Evolutionary conservation across 2,113 vertebrate species (phyloP).

Genomic region (Tyto alba): DNA sequence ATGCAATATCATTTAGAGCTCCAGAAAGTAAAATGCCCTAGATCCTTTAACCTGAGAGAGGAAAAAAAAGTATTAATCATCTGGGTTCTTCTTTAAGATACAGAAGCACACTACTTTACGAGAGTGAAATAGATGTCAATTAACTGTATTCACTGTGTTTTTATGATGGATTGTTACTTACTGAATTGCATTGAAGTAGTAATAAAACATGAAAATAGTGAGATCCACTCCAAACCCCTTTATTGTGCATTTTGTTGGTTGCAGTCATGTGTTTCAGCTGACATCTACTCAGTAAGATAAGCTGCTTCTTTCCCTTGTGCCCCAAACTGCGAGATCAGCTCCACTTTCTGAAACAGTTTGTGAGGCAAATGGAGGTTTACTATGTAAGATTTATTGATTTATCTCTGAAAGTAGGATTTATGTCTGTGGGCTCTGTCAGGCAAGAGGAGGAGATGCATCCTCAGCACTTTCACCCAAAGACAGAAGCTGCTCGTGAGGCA

Average conservation of each 20-base stretch:
- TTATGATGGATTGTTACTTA: neutral
- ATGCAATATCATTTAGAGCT: neutral
- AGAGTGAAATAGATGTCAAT: neutral
- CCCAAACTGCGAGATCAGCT: neutral
- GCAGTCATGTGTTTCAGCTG: neutral
- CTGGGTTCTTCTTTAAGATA: neutral
- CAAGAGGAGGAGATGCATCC: neutral
- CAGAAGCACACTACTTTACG: neutral
- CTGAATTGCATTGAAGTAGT: neutral
- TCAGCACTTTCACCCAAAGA: neutral
- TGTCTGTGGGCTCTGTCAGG: neutral
- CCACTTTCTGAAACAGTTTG: neutral
- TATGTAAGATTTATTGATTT: neutral
- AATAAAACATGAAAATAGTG: neutral
- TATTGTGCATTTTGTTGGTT: neutral
- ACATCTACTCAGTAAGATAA: neutral
- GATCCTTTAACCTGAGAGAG: neutral
- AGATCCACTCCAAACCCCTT: neutral
- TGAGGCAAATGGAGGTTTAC: neutral
- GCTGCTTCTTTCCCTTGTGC: neutral
- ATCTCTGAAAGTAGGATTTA: neutral
- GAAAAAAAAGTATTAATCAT: neutral
- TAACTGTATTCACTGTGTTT: neutral
- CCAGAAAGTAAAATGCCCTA: neutral
- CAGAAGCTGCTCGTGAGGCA: fast-evolving